Evolutionary conservation across 2,113 vertebrate genomes (phyloP).

Genomic region (Tympanuchus pallidicinctus): DNA sequence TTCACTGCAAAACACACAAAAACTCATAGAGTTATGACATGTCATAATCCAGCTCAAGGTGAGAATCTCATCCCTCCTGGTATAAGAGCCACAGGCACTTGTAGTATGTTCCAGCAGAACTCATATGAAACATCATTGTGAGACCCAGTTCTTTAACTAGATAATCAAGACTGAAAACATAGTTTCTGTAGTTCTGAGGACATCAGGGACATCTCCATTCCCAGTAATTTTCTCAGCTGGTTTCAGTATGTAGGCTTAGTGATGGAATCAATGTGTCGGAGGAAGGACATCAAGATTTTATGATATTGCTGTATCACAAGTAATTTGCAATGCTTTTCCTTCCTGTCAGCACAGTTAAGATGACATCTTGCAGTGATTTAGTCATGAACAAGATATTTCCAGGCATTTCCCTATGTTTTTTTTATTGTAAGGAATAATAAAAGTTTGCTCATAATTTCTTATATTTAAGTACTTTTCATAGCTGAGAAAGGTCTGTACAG

Average conservation of each 20-base stretch:
- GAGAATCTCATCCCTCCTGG: neutral
- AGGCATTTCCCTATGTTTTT: slow-evolving; percentile 21
- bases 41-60: neutral
- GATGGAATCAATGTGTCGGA: slow-evolving; percentile 44
- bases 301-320: slow-evolving; percentile 54
- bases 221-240: slow-evolving; percentile 10
- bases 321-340: slow-evolving; percentile 46
- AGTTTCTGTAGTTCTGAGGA: neutral
- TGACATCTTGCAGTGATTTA: slow-evolving; percentile 38
- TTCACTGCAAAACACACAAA: neutral
- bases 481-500: slow-evolving; percentile 17
- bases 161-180: slow-evolving; percentile 3
- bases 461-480: slow-evolving; percentile 49
- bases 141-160: neutral
- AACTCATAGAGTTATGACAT: neutral
- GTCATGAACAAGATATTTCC: slow-evolving; percentile 30
- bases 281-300: slow-evolving; percentile 31
- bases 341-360: slow-evolving; percentile 29
- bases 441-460: slow-evolving; percentile 11
- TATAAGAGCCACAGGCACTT: neutral
- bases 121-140: neutral
- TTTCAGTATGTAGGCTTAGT: slow-evolving; percentile 1
- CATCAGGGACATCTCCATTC: neutral
- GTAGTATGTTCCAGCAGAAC: neutral
- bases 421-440: slow-evolving; percentile 56